A percentile compares a stretch with the other conserved stretches of the same genome.
These are phyloP conservation scores for Phalacrocorax pelagicus DNA, from an alignment of 2,113 vertebrate genomes.

Conservation along the genomic window DNA sequence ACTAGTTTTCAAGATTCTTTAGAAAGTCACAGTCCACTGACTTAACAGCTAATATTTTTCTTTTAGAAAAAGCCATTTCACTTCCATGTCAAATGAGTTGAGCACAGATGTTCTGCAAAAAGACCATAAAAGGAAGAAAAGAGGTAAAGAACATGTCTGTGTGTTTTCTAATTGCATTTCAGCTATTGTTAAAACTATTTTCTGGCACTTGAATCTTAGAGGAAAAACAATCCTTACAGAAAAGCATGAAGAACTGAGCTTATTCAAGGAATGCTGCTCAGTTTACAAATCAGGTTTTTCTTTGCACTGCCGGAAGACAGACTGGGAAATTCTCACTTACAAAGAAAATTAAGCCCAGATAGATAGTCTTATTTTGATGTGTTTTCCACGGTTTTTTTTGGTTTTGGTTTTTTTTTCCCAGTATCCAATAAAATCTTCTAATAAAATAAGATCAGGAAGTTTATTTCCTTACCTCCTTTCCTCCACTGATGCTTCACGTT, in stretches of 20 bases:
- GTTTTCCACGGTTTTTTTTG: background rate
- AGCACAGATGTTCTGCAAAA: background rate
- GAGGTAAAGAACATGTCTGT: background rate
- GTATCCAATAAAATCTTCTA: background rate
- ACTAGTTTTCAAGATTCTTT: background rate
- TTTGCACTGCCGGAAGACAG: background rate
- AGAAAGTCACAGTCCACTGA: background rate
- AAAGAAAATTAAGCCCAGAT: background rate
- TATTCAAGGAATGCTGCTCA: background rate
- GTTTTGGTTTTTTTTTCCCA: background rate
- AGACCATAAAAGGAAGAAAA: slow-evolving; percentile 27
- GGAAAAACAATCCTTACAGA: background rate
- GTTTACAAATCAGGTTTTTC: background rate
- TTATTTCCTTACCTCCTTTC: background rate
- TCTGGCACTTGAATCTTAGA: background rate
- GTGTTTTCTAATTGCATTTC: slow-evolving; percentile 17
- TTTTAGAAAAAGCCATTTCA: background rate
- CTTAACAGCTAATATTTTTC: background rate
- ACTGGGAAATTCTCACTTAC: background rate
- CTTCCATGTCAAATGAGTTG: background rate
- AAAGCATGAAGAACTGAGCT: background rate
- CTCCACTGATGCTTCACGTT: background rate
- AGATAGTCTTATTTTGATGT: background rate
- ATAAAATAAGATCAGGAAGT: background rate
- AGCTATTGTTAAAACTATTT: slow-evolving; percentile 29